phyloP scores from a whole-genome alignment of 2,113 vertebrate species.

The Oncorhynchus masou region DNA sequence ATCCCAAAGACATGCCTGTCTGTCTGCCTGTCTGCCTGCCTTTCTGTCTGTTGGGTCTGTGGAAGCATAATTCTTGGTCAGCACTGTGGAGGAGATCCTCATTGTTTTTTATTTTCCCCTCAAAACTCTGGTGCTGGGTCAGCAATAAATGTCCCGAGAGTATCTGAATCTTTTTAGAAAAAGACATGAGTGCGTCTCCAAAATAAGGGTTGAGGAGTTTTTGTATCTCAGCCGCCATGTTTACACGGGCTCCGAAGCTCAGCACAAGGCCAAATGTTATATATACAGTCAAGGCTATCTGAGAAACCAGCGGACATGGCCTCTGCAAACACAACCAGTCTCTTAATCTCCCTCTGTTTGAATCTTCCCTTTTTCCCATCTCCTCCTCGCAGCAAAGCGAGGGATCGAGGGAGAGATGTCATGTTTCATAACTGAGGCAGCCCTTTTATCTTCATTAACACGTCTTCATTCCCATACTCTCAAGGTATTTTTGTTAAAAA shows the following conservation, averaged over 20 bases:
- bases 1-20: constrained; percentile 54
- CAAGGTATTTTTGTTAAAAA: constrained; percentile 45
- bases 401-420: constrained; percentile 51
- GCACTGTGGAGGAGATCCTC: too few species aligned
- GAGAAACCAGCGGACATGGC: constrained; percentile 68
- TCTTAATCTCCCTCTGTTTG: constrained; percentile 70
- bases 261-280: constrained; percentile 68
- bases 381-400: constrained; percentile 29
- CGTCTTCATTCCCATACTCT: constrained; percentile 47
- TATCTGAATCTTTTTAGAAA: constrained; percentile 32
- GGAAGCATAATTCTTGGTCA: constrained; percentile 35
- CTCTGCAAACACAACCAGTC: constrained; percentile 70
- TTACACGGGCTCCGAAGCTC: constrained; percentile 61
- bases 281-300: constrained; percentile 72
- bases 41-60: constrained; percentile 25
- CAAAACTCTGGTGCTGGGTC: constrained; percentile 12
- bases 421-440: constrained; percentile 63
- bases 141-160: constrained; percentile 48
- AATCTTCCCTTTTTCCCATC: constrained; percentile 51
- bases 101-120: too few species aligned
- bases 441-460: constrained; percentile 73
- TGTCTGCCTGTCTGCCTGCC: constrained; percentile 28
- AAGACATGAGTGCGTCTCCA: constrained; percentile 43
- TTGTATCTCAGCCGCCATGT: constrained; percentile 61
- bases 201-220: constrained; percentile 57